These are phyloP conservation scores for Phoebastria nigripes DNA, from an alignment of 2,797 vertebrate genomes.

Conservation along the genomic window DNA sequence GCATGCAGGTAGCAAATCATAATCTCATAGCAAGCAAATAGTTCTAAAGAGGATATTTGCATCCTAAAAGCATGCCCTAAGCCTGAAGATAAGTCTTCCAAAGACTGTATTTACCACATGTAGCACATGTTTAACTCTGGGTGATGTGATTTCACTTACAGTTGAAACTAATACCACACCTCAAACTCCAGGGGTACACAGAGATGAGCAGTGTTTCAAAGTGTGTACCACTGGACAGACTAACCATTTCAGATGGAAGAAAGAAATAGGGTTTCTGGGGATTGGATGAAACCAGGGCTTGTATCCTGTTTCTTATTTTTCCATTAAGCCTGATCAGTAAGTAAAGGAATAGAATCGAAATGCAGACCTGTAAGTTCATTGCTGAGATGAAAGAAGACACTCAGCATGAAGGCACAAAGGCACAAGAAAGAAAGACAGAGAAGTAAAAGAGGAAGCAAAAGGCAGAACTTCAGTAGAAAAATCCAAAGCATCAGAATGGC, in stretches of 20 bases:
- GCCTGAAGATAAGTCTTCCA: conserved; percentile 47
- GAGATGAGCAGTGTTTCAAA: conserved; percentile 1
- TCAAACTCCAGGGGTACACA: background rate
- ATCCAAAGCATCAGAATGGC: conserved; percentile 35
- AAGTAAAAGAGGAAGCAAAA: conserved; percentile 53
- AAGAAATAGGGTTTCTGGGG: conserved; percentile 1
- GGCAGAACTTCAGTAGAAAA: conserved; percentile 64
- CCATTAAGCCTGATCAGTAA: conserved; percentile 56
- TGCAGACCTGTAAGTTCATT: conserved; percentile 46
- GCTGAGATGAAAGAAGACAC: conserved; percentile 62
- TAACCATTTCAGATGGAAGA: background rate
- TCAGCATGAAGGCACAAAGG: conserved; percentile 58
- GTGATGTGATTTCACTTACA: conserved; percentile 33
- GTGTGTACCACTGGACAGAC: background rate
- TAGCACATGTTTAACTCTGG: conserved; percentile 8
- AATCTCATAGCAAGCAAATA: conserved; percentile 3
- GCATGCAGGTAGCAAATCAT: background rate
- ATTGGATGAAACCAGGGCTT: background rate
- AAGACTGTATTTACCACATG: conserved; percentile 47
- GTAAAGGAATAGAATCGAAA: conserved; percentile 28
- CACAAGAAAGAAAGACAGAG: conserved; percentile 30
- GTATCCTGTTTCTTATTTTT: conserved; percentile 59
- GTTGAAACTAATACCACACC: background rate
- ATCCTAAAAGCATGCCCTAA: conserved; percentile 9
- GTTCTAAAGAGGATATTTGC: conserved; percentile 44